Percentiles rank a stretch among this genome's conserved stretches.
phyloP scores from a whole-genome alignment of 2,113 vertebrate genomes.

The Antechinus stuartii region DNA sequence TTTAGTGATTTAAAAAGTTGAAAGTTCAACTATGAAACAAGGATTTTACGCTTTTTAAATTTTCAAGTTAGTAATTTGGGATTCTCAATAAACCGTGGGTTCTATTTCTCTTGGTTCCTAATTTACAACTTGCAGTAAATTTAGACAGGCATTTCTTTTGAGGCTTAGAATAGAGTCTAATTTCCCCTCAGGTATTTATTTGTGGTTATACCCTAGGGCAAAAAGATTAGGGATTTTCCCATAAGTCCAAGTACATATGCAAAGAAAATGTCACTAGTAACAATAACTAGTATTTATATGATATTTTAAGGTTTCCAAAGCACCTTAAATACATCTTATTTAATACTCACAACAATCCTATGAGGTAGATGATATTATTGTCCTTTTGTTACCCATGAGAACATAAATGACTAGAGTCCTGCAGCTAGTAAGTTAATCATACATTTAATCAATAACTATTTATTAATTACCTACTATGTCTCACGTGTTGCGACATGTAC shows the following conservation, averaged over 20 bases:
- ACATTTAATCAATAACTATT: neutral
- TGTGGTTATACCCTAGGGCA: neutral
- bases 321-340: neutral
- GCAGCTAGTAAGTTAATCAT: neutral
- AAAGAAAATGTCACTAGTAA: neutral
- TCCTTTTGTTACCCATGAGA: neutral
- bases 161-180: neutral
- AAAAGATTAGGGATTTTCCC: neutral
- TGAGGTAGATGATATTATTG: neutral
- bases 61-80: neutral
- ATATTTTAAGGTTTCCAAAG: neutral
- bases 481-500: neutral
- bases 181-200: neutral
- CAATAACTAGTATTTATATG: neutral
- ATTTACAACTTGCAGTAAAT: neutral
- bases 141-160: neutral
- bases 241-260: neutral
- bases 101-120: neutral
- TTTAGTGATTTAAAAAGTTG: neutral
- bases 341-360: neutral
- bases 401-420: neutral
- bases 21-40: conserved; percentile 7
- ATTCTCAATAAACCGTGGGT: neutral
- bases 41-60: neutral
- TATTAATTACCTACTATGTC: neutral